Conservation (phyloP, 2,888 invertebrate species). For the Platycheirus rosarum region DNA sequence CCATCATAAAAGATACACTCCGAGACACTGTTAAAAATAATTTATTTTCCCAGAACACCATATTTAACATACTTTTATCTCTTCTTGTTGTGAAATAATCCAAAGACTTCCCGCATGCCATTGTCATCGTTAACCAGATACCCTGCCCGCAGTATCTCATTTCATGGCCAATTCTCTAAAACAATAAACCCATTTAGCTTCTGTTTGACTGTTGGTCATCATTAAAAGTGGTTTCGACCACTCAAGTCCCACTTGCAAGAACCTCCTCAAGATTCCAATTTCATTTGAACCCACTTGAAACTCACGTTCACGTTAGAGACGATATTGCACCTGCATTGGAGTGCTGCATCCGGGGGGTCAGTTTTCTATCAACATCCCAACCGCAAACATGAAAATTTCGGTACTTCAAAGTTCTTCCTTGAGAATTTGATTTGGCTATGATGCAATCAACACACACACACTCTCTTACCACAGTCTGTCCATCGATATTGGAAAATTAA, state of each 20-base stretch:
- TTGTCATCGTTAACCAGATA: slow-evolving; percentile 44
- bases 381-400: slow-evolving; percentile 50
- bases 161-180: slow-evolving; percentile 39
- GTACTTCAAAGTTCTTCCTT: slow-evolving; percentile 50
- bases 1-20: neutral
- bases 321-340: slow-evolving; percentile 56
- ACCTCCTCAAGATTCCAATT: slow-evolving; percentile 63
- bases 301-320: slow-evolving; percentile 60
- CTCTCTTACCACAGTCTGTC: slow-evolving; percentile 7
- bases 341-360: slow-evolving; percentile 37
- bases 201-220: slow-evolving; percentile 45
- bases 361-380: slow-evolving; percentile 13
- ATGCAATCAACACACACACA: slow-evolving; percentile 5
- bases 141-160: neutral
- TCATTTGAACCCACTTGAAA: slow-evolving; percentile 44
- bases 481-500: slow-evolving; percentile 52
- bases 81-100: slow-evolving; percentile 31
- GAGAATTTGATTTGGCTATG: slow-evolving; percentile 20
- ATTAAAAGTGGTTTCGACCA: slow-evolving; percentile 34
- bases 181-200: slow-evolving; percentile 59
- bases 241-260: neutral
- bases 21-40: neutral
- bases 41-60: slow-evolving; percentile 10
- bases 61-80: slow-evolving; percentile 31
- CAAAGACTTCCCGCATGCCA: slow-evolving; percentile 18